Percentiles rank a stretch among this genome's conserved stretches.
phyloP scores from a whole-genome alignment of 2,888 invertebrate genomes.

The Nyleta sp. region DNA sequence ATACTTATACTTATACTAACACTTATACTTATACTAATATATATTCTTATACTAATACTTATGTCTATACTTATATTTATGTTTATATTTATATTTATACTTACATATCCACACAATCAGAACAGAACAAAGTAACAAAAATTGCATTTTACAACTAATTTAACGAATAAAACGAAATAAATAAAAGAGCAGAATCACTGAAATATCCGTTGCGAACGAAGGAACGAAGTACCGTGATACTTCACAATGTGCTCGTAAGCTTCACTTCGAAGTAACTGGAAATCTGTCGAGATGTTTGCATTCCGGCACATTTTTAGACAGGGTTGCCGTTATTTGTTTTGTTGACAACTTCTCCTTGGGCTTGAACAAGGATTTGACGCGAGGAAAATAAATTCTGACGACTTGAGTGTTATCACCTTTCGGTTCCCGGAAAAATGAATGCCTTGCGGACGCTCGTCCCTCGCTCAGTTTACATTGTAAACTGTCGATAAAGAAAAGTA shows the following conservation, averaged over 20 bases:
- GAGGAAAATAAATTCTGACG: slow-evolving; percentile 48
- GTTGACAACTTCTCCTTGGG: slow-evolving; percentile 41
- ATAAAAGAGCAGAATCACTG: neutral
- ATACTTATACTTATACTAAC: no score
- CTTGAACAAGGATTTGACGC: slow-evolving; percentile 33
- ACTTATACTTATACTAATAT: no score
- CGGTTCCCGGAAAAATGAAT: slow-evolving; percentile 46
- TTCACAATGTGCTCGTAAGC: slow-evolving; percentile 43
- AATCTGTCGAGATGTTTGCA: slow-evolving; percentile 54
- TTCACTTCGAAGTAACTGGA: slow-evolving; percentile 38
- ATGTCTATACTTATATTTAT: no score
- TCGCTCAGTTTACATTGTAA: slow-evolving; percentile 16
- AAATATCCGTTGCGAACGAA: neutral
- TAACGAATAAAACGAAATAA: neutral
- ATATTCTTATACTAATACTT: no score
- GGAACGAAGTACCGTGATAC: slow-evolving; percentile 1
- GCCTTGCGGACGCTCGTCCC: neutral
- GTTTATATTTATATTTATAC: no score
- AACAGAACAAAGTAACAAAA: neutral
- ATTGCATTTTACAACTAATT: slow-evolving; percentile 15
- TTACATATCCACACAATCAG: slow-evolving; percentile 4
- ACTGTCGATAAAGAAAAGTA: slow-evolving; percentile 35
- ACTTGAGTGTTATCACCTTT: slow-evolving; percentile 17
- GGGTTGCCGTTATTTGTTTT: slow-evolving; percentile 60
- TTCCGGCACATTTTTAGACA: slow-evolving; percentile 55